These are phyloP conservation scores for Stigmatopora nigra DNA, from an alignment of 2,113 vertebrate genomes.

Conservation along the genomic window DNA sequence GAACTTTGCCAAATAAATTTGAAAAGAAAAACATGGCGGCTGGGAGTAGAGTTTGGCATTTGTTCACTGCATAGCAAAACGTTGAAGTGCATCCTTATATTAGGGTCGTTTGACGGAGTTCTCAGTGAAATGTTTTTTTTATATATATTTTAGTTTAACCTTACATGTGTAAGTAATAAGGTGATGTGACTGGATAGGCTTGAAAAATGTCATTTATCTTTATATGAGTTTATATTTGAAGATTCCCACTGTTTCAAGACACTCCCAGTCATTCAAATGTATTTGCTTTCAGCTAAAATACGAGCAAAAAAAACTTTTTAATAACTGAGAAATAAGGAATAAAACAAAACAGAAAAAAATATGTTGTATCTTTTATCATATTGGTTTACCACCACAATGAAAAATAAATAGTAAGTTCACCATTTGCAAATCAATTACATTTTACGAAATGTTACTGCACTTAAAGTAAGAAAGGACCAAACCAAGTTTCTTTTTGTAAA, in stretches of 20 bases:
- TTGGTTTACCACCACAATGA: not conserved
- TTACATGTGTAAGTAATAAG: not conserved
- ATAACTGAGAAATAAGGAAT: no score
- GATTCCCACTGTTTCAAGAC: no score
- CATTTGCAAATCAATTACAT: not conserved
- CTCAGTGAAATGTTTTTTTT: not conserved
- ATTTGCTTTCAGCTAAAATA: no score
- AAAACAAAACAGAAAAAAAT: not conserved
- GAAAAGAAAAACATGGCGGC: not conserved
- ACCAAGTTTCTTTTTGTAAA: not conserved
- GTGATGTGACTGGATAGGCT: not conserved
- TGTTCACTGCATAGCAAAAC: not conserved
- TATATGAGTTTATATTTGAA: no score
- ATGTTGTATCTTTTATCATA: not conserved
- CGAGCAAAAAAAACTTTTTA: no score
- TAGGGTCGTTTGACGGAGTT: not conserved
- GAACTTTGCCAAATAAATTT: not conserved
- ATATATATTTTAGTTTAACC: not conserved
- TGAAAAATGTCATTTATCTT: no score
- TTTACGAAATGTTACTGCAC: not conserved
- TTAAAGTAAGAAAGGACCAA: not conserved
- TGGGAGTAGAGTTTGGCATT: not conserved
- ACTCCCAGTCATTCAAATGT: no score
- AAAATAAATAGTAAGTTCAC: not conserved
- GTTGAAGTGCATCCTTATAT: not conserved